Evolutionary conservation across 2,797 vertebrate genomes (phyloP).

Genomic region (Cirrhinus molitorella): DNA sequence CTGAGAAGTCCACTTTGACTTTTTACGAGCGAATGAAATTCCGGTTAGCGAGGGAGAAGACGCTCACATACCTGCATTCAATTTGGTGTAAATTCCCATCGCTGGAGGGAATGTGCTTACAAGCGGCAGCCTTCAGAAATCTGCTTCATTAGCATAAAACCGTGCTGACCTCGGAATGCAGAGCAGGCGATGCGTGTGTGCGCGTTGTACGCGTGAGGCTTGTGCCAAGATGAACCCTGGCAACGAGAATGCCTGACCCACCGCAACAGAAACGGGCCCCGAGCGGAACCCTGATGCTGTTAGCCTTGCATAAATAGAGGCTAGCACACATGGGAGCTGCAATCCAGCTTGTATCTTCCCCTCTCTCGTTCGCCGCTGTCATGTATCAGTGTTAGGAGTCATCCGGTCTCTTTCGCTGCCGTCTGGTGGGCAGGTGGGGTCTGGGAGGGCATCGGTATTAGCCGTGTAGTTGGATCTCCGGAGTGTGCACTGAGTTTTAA

Average conservation of each 20-base stretch:
- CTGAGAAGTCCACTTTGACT: constrained; percentile 1
- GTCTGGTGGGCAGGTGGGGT: constrained; percentile 34
- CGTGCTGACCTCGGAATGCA: constrained; percentile 39
- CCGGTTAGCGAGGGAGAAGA: not conserved
- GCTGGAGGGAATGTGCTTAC: constrained; percentile 32
- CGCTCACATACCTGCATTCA: not conserved
- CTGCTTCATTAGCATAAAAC: constrained; percentile 47
- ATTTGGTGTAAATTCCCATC: constrained; percentile 21
- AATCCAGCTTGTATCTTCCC: constrained; percentile 42
- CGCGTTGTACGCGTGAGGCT: not conserved
- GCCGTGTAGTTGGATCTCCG: constrained; percentile 31
- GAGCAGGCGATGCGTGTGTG: constrained; percentile 29
- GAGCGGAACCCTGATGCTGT: constrained; percentile 37
- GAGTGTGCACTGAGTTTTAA: constrained; percentile 47
- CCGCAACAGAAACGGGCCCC: not conserved
- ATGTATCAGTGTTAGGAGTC: constrained; percentile 28
- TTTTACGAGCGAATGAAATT: constrained; percentile 1
- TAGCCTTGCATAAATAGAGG: constrained; percentile 42
- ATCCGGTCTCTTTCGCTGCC: not conserved
- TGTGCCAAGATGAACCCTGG: constrained; percentile 23
- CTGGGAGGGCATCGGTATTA: constrained; percentile 33
- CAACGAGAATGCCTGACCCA: constrained; percentile 30
- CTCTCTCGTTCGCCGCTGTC: constrained; percentile 8
- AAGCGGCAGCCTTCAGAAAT: constrained; percentile 40
- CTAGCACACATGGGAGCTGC: constrained; percentile 18